Conservation (phyloP, 2,113 vertebrate genomes). For the Erinaceus europaeus region DNA sequence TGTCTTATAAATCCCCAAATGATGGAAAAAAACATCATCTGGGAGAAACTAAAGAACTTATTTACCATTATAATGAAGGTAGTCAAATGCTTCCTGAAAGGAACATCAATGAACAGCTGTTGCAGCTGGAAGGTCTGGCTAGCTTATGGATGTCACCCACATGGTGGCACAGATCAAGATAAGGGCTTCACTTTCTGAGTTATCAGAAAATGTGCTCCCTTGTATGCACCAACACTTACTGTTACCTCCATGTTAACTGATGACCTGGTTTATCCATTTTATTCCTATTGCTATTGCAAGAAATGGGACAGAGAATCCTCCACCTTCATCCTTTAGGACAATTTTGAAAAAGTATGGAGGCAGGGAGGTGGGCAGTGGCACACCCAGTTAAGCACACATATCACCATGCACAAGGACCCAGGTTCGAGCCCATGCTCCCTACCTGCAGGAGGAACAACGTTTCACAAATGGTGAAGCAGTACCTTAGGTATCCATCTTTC, state of each 20-base stretch:
- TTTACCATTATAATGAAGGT: accelerated
- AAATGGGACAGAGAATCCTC: not conserved
- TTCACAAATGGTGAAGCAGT: no score
- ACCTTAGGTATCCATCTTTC: no score
- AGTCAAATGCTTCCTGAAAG: not conserved
- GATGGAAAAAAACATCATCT: not conserved
- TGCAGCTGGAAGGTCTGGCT: not conserved
- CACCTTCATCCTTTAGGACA: no score
- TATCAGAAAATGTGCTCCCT: not conserved
- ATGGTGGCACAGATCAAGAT: not conserved
- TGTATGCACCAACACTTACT: accelerated
- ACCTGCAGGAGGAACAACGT: no score
- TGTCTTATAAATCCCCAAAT: not conserved
- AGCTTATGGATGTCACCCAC: accelerated
- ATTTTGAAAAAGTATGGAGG: no score
- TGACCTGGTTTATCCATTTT: not conserved
- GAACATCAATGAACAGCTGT: not conserved
- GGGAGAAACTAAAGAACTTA: not conserved
- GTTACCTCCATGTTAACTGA: accelerated
- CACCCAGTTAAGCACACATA: no score
- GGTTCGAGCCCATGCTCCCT: no score
- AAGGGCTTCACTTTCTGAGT: not conserved
- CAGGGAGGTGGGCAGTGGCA: no score
- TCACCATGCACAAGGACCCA: no score
- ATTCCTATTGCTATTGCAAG: not conserved